Conservation (phyloP, 2,888 invertebrate species). For the Pasiphila rectangulata region DNA sequence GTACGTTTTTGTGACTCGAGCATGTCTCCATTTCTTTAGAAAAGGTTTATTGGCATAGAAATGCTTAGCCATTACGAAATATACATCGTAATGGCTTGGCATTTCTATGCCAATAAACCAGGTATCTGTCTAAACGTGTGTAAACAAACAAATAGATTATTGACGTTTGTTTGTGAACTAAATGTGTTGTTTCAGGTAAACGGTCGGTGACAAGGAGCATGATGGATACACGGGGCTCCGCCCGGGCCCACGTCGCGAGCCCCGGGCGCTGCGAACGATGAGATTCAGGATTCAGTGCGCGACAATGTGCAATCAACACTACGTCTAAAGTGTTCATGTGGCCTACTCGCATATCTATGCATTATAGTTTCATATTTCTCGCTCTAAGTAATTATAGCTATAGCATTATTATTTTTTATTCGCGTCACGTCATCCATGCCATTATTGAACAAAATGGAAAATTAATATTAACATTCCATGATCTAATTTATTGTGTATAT, state of each 20-base stretch:
- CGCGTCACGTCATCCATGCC: constrained; percentile 36
- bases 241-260: background rate
- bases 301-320: constrained; percentile 24
- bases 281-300: constrained; percentile 24
- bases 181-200: too few relatives aligned
- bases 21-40: too few relatives aligned
- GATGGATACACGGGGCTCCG: background rate
- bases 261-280: constrained; percentile 22
- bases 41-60: too few relatives aligned
- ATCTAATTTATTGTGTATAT: constrained; percentile 81
- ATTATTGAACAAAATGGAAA: constrained; percentile 57
- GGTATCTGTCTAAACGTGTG: too few relatives aligned
- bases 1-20: too few relatives aligned
- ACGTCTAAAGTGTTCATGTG: constrained; percentile 45
- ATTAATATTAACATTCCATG: constrained; percentile 76
- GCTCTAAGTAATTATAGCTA: constrained; percentile 34
- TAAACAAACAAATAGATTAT: too few relatives aligned
- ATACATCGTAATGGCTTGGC: too few relatives aligned
- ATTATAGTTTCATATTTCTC: constrained; percentile 30
- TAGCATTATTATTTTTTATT: constrained; percentile 71
- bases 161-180: too few relatives aligned
- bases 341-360: constrained; percentile 45
- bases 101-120: too few relatives aligned
- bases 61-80: too few relatives aligned
- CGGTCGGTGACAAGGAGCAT: background rate